Evolutionary conservation across 2,797 vertebrate species (phyloP), one percentile per base, ranked within the genome.

Genomic region (Tokudaia tokunoshimensis): DNA sequence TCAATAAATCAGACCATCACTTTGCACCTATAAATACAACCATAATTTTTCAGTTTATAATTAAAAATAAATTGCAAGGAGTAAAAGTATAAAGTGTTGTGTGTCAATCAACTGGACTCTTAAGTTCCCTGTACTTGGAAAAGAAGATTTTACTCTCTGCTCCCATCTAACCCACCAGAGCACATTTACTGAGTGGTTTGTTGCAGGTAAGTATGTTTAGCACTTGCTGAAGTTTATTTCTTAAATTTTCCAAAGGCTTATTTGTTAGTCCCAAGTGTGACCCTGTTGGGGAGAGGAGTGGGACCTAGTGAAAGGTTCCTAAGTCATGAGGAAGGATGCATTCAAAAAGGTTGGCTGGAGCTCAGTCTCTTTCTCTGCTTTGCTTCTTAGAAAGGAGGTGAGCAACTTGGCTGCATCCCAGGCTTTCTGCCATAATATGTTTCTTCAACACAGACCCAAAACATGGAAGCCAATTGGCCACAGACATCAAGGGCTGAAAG

Each of bases 1-100:
- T 80, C 59, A 57, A 74, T 74, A 63, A 80, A 63, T 91, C 44
- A 75, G 72, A 74, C 37, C 24, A 55, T 44, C n/a, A 88, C 37
- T 88, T 92, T 95, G 22, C 52, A 86, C 11, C 44, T 24, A 82
- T 82, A 92, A 88, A 83, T 87, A 75, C 37, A 92, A 88, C 78
- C 34, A 3, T 95, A 82, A 75, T 67, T 92, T 67, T 34, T 92
- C 44, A 75, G 65, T 76, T 75, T 92, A 44, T 29, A 65, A 82
- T 63, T 80, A 17, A 75, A 75, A 88, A 19, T 15, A 47, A 82
- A 55, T 55, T 90, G 11, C 79, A 79, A 70, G 79, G 37, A 67
- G 34, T 8, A 90, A 93, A 89, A 52, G 31, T 82, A 19, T 90
- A 82, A 87, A 87, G 17, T 26, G 79, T 67, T 34, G 1, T 92